Percentiles rank a stretch among this genome's conserved stretches.
Conservation (phyloP, 2,797 vertebrate species). For the Hypotaenidia okinawae region DNA sequence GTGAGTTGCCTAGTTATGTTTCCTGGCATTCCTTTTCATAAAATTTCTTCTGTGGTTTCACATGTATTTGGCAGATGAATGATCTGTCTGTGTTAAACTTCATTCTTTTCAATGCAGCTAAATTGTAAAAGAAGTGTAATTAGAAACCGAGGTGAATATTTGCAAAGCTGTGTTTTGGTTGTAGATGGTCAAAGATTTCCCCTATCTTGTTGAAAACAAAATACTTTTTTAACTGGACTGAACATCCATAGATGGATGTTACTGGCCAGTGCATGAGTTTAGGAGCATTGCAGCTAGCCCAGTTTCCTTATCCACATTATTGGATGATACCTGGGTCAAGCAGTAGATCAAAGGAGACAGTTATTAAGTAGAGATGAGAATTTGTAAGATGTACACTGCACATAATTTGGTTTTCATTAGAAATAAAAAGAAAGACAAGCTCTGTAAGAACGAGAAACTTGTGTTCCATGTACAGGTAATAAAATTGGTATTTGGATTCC, state of each 20-base stretch:
- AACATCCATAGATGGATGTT: not conserved
- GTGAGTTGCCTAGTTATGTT: not conserved
- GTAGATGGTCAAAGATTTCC: not conserved
- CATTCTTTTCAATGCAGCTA: not conserved
- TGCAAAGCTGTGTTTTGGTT: not conserved
- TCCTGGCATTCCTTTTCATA: not conserved
- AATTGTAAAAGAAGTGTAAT: not conserved
- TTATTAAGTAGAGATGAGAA: not conserved
- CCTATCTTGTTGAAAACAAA: not conserved
- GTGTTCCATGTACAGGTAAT: not conserved
- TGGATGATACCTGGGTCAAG: not conserved
- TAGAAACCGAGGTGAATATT: not conserved
- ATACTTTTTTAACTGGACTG: not conserved
- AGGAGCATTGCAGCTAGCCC: not conserved
- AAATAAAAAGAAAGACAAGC: not conserved
- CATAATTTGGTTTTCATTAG: not conserved
- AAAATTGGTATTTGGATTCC: not conserved
- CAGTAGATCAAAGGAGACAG: not conserved
- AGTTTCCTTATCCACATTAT: not conserved
- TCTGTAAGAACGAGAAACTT: not conserved
- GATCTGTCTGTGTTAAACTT: not conserved
- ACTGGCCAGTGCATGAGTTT: not conserved
- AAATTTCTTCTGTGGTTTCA: not conserved
- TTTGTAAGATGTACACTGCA: not conserved
- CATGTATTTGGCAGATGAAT: not conserved